Evolutionary conservation across 2,888 invertebrate genomes (phyloP).

Genomic region (Meta bourneti): DNA sequence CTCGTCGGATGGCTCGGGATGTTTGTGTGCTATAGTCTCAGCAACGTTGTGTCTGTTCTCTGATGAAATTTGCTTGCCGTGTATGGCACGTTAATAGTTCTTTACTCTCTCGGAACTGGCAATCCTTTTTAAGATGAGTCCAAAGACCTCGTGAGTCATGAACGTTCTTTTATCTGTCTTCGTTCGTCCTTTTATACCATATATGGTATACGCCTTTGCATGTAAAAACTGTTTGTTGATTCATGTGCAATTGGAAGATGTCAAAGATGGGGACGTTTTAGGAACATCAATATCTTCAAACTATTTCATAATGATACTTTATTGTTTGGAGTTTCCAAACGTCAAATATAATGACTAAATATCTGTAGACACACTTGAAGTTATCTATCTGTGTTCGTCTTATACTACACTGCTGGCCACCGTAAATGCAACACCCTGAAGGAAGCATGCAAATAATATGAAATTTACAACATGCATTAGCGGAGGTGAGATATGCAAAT

Average conservation of each 20-base stretch:
- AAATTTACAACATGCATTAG: too few species aligned
- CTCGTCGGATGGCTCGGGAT: conserved; percentile 4
- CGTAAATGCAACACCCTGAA: too few species aligned
- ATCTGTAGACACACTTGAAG: too few species aligned
- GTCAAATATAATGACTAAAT: too few species aligned
- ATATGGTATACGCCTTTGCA: not conserved
- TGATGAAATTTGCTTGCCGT: not conserved
- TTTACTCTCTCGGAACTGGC: conserved; percentile 4
- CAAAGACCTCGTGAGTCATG: conserved; percentile 37
- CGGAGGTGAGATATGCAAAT: too few species aligned
- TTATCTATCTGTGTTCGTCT: too few species aligned
- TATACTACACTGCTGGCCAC: too few species aligned
- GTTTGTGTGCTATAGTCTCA: not conserved
- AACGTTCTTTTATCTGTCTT: not conserved
- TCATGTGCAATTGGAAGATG: not conserved
- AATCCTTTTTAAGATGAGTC: conserved; percentile 40
- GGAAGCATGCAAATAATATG: too few species aligned
- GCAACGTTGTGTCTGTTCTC: not conserved
- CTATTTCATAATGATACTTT: too few species aligned
- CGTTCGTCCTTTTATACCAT: not conserved
- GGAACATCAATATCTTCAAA: too few species aligned
- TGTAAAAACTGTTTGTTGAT: not conserved
- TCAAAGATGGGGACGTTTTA: too few species aligned
- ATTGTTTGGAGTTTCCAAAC: too few species aligned
- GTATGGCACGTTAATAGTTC: not conserved